Base-by-base conservation (phyloP, 2,888 invertebrate species). In the Exephanes ischioxanthus region DNA sequence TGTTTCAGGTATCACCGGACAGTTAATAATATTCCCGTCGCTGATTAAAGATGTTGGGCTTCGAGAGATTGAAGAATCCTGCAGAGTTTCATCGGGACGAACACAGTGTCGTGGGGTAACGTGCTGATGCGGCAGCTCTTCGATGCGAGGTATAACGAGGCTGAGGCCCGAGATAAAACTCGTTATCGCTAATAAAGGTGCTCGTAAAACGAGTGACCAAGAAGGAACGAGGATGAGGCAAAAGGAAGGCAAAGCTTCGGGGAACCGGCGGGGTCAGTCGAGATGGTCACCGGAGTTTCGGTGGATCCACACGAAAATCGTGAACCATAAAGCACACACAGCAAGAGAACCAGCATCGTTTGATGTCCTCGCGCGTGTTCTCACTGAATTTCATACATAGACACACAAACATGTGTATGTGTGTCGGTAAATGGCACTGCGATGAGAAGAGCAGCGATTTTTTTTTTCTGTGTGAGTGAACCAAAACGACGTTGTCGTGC, bases 111-210 rank as follows among this genome's bases (percentile, higher is more conserved):
- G 61, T 26, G 30, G 61, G 14, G 58, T 30, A 55, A 9, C 22
- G 55, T 2, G 58, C 58, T 26, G 58, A 33, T n/a, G 63, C 33
- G 63, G 63, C 63, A n/a, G 33, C 33, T 63, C 63, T 33, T 63
- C 63, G 58, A 41, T 61, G 45, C 73, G 45, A 61, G 73, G 84
- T 86, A 88, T 88, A 90, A 89, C 90, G 90, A 90, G 89, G 86
- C 84, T 14, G 83, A 87, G 89, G 87, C 89, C 89, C 89, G 86
- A 90, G 90, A 91, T 89, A 91, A 91, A 90, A 88, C 89, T 90
- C 88, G 90, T 90, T 90, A 91, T 91, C 89, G 87, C 88, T 90
- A 91, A 90, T 91, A 91, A 91, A 91, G 89, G 78, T 88, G 89
- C 87, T 89, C 91, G 89, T 91, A 90, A 92, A 91, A 85, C n/a